These are phyloP conservation scores for Nipponia nippon DNA, from an alignment of 2,113 vertebrate genomes.

Conservation along the genomic window DNA sequence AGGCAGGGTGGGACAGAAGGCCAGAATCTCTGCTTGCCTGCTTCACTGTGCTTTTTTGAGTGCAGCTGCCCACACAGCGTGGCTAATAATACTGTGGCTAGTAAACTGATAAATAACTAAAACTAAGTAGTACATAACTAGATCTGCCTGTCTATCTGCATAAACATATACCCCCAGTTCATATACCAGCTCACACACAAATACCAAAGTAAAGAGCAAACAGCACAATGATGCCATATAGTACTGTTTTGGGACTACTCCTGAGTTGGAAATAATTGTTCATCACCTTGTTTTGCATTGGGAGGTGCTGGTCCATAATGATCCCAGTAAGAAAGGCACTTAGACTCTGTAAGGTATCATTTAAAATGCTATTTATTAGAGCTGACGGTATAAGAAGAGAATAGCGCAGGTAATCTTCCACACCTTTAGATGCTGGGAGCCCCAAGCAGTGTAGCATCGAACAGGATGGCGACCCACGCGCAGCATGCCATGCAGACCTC, in stretches of 20 bases:
- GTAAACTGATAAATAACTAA: not conserved
- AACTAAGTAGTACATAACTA: not conserved
- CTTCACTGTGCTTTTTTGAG: not conserved
- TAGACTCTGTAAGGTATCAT: not conserved
- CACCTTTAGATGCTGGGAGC: not conserved
- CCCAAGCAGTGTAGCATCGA: not conserved
- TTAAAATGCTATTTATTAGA: not conserved
- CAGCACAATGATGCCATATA: not conserved
- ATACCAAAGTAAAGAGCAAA: not conserved
- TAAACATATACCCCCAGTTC: not conserved
- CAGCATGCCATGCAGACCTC: not conserved
- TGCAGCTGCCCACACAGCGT: not conserved
- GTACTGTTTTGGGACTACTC: not conserved
- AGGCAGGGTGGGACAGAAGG: not conserved
- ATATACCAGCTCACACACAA: rapidly evolving
- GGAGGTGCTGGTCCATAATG: not conserved
- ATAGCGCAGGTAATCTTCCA: not conserved
- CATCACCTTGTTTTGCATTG: not conserved
- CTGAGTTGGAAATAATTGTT: not conserved
- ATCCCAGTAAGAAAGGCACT: not conserved
- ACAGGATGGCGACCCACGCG: rapidly evolving
- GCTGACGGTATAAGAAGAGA: rapidly evolving
- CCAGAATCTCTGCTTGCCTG: not conserved
- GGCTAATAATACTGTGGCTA: not conserved
- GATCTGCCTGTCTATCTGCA: not conserved